Evolutionary conservation across 2,113 vertebrate genomes (phyloP).

Genomic region (Scopus umbretta): DNA sequence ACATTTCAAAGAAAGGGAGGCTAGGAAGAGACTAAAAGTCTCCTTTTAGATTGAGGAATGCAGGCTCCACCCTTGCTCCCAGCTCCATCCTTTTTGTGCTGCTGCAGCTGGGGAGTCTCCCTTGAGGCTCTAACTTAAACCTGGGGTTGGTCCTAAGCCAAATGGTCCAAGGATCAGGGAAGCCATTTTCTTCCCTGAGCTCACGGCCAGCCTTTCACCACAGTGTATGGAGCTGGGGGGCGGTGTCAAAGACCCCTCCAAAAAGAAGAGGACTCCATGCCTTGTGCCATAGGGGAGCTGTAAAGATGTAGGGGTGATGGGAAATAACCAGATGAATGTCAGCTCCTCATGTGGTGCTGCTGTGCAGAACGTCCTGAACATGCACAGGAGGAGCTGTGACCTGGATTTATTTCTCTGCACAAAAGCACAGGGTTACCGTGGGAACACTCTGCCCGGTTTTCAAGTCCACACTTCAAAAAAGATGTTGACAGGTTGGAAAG

Average conservation of each 20-base stretch:
- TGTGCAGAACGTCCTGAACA: not conserved
- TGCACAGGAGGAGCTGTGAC: not conserved
- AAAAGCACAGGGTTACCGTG: fast-evolving
- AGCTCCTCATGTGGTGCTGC: not conserved
- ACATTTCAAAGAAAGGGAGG: slow-evolving; percentile 62
- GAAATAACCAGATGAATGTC: not conserved
- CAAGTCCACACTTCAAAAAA: not conserved
- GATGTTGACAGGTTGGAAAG: not conserved
- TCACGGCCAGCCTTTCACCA: not conserved
- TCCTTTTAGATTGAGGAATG: slow-evolving; percentile 61
- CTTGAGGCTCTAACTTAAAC: slow-evolving; percentile 53
- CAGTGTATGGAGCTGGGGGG: not conserved
- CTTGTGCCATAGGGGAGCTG: not conserved
- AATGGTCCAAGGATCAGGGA: slow-evolving; percentile 55
- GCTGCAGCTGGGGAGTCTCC: slow-evolving; percentile 60
- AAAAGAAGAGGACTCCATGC: not conserved
- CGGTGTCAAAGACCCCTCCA: not conserved
- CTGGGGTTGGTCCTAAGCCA: slow-evolving; percentile 30
- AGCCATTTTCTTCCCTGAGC: not conserved
- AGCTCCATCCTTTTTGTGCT: slow-evolving; percentile 58
- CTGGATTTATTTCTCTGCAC: not conserved
- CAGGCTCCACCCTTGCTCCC: slow-evolving; percentile 60
- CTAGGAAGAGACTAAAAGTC: slow-evolving; percentile 58
- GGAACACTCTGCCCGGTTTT: not conserved
- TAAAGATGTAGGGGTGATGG: not conserved